These are phyloP conservation scores for Nebria brevicollis DNA, from an alignment of 2,888 invertebrate species.

Conservation along the genomic window DNA sequence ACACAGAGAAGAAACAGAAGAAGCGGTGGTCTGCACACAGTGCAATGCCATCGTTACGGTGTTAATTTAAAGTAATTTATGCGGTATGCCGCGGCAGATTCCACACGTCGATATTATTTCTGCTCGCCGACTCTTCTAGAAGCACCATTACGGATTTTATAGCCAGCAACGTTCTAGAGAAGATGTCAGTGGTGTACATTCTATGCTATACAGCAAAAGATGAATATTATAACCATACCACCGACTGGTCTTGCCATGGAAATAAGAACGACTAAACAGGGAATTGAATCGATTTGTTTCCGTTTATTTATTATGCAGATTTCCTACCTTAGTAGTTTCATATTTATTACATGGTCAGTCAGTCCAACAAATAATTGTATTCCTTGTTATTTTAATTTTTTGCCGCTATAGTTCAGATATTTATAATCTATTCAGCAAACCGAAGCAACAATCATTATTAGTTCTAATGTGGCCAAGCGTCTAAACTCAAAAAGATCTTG, in stretches of 20 bases:
- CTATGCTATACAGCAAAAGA: neutral
- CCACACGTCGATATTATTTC: conserved; percentile 47
- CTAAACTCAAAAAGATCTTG: too few species aligned
- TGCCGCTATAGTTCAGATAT: too few species aligned
- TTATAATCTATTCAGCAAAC: too few species aligned
- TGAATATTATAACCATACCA: neutral
- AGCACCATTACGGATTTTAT: conserved; percentile 44
- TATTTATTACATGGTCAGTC: too few species aligned
- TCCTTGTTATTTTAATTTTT: too few species aligned
- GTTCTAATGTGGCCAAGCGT: too few species aligned
- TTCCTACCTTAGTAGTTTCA: too few species aligned
- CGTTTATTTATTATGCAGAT: neutral
- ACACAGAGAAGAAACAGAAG: conserved; percentile 1
- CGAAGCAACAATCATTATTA: too few species aligned
- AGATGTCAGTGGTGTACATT: conserved; percentile 15
- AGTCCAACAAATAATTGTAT: too few species aligned
- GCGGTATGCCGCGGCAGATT: conserved; percentile 46
- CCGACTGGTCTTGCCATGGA: neutral
- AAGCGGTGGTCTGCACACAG: conserved; percentile 13
- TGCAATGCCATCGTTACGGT: conserved; percentile 47
- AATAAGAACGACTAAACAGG: neutral
- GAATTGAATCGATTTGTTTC: neutral
- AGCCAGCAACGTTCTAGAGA: conserved; percentile 25
- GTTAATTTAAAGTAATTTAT: conserved; percentile 47
- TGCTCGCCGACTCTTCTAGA: conserved; percentile 35